Conservation (phyloP, 1,140 invertebrate genomes). For the Leptinotarsa lineolata region DNA sequence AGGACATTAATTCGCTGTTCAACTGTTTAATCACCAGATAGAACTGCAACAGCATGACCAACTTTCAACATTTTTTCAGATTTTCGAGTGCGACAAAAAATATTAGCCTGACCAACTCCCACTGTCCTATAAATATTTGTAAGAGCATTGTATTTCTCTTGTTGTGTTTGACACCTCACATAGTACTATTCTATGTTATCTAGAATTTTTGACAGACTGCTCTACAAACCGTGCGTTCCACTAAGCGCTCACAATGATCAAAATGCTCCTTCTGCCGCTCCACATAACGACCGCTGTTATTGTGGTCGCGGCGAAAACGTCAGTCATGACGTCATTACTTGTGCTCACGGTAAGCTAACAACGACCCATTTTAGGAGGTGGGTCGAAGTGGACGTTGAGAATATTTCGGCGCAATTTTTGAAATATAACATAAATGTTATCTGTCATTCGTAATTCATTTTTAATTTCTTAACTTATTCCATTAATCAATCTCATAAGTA, state of each 20-base stretch:
- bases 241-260: no score
- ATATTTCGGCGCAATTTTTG: no score
- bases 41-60: slow-evolving; percentile 90
- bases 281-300: neutral
- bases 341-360: neutral
- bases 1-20: slow-evolving; percentile 91
- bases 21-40: slow-evolving; percentile 90
- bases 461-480: no score
- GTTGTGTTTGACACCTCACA: slow-evolving; percentile 76
- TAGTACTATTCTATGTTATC: slow-evolving; percentile 99
- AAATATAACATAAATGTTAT: no score
- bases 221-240: no score
- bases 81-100: slow-evolving; percentile 95
- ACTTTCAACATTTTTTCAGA: slow-evolving; percentile 86
- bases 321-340: neutral
- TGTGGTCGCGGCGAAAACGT: neutral
- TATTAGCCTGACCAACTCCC: slow-evolving; percentile 96
- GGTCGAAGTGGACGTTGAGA: no score
- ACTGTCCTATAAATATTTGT: slow-evolving; percentile 96
- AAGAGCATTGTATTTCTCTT: slow-evolving; percentile 90
- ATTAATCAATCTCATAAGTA: no score
- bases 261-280: no score
- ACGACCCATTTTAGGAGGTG: no score
- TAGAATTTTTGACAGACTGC: no score
- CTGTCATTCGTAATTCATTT: no score